These are phyloP conservation scores for Poeciliopsis gracilis DNA, from an alignment of 2,797 vertebrate genomes.

Conservation along the genomic window DNA sequence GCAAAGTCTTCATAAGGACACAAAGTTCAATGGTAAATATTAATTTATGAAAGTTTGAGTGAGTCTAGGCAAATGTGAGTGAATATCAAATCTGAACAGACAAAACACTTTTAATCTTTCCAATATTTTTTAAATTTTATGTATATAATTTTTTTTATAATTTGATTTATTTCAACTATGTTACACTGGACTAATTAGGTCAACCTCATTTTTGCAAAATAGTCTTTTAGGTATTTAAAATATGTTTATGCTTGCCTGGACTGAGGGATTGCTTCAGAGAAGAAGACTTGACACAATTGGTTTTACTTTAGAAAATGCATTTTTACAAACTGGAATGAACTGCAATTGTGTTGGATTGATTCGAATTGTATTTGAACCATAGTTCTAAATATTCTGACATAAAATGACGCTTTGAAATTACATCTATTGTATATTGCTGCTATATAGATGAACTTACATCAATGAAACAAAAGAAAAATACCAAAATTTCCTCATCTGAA, in stretches of 20 bases:
- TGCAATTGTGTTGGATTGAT: background rate
- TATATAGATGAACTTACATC: background rate
- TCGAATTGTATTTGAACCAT: background rate
- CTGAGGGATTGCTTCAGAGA: background rate
- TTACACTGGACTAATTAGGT: background rate
- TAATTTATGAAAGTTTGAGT: background rate
- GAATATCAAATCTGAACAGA: background rate
- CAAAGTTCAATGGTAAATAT: background rate
- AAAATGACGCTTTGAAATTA: background rate
- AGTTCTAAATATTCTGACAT: background rate
- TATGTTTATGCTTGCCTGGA: background rate
- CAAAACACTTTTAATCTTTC: background rate
- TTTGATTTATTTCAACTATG: background rate
- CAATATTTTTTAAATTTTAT: background rate
- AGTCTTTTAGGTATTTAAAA: background rate
- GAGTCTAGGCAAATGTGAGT: background rate
- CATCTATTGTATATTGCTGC: background rate
- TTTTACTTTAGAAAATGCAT: background rate
- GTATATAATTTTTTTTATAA: background rate
- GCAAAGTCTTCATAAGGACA: constrained; percentile 1
- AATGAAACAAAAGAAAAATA: background rate
- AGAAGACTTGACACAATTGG: background rate
- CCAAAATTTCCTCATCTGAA: constrained; percentile 8
- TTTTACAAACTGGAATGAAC: background rate
- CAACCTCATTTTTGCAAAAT: background rate